A percentile compares a stretch with the other conserved stretches of the same genome.
Evolutionary conservation across 2,888 invertebrate species (phyloP).

Genomic region (Drosophila atripex): DNA sequence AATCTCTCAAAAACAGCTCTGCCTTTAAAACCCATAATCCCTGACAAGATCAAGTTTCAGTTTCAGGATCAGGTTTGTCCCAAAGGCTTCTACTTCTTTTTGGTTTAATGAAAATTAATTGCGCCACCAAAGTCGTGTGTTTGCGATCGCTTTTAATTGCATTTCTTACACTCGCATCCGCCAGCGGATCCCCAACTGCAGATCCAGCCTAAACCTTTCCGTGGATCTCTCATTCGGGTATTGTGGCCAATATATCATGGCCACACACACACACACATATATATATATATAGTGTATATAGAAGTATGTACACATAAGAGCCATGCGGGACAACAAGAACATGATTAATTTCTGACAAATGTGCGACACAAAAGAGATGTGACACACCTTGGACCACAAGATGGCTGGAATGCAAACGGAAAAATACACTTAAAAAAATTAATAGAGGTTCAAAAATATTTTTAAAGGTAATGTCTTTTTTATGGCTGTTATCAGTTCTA

Average conservation of each 20-base stretch:
- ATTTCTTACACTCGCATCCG: slow-evolving; percentile 60
- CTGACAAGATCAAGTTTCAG: not conserved
- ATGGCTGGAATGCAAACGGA: slow-evolving; percentile 60
- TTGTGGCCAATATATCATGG: slow-evolving; percentile 38
- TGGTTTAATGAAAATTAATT: slow-evolving; percentile 77
- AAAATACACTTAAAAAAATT: slow-evolving; percentile 14
- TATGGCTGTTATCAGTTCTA: too few relatives aligned
- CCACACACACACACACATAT: too few relatives aligned
- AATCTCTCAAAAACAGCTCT: not conserved
- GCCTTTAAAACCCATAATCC: not conserved
- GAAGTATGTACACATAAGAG: slow-evolving; percentile 18
- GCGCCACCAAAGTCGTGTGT: slow-evolving; percentile 79
- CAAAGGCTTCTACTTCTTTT: slow-evolving; percentile 21
- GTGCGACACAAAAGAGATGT: slow-evolving; percentile 82
- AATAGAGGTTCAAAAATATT: too few relatives aligned
- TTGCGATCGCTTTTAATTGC: slow-evolving; percentile 76
- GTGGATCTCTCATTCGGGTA: slow-evolving; percentile 58
- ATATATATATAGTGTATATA: slow-evolving; percentile 27
- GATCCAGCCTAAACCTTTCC: slow-evolving; percentile 64
- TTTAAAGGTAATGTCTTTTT: too few relatives aligned
- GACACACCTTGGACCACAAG: slow-evolving; percentile 76
- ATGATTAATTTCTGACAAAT: slow-evolving; percentile 84
- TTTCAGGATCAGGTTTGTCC: slow-evolving; percentile 34
- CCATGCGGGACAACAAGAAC: slow-evolving; percentile 74
- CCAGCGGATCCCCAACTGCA: slow-evolving; percentile 31